Conservation (phyloP, 2,888 invertebrate species). For the Rosalia funebris region DNA sequence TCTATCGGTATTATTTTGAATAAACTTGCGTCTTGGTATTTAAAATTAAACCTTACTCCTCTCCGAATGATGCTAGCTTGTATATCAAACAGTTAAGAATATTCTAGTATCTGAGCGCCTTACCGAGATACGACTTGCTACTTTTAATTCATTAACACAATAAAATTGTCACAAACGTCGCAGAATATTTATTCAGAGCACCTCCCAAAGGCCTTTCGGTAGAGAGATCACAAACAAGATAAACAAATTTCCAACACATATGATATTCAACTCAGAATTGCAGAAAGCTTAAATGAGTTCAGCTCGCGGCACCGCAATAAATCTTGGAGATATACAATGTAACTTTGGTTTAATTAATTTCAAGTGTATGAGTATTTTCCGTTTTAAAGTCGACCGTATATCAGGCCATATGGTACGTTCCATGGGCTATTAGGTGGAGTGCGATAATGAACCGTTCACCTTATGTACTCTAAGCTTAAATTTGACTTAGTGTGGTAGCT, state of each 20-base stretch:
- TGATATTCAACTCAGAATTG: conserved; percentile 30
- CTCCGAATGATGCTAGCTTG: too few relatives aligned
- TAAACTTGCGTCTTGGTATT: too few relatives aligned
- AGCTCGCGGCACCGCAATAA: conserved; percentile 29
- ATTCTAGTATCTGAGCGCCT: too few relatives aligned
- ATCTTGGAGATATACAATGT: conserved; percentile 36
- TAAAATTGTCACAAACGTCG: background rate
- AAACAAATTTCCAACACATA: background rate
- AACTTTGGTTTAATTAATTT: conserved; percentile 45
- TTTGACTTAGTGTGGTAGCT: conserved; percentile 48
- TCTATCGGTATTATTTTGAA: too few relatives aligned
- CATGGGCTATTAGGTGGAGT: conserved; percentile 45
- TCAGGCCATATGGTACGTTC: conserved; percentile 47
- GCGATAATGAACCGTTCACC: conserved; percentile 55
- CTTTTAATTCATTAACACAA: too few relatives aligned
- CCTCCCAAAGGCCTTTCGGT: too few relatives aligned
- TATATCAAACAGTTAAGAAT: too few relatives aligned
- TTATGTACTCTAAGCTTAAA: conserved; percentile 48
- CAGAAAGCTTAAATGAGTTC: conserved; percentile 11
- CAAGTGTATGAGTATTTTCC: conserved; percentile 40
- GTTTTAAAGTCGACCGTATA: conserved; percentile 38
- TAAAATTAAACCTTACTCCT: too few relatives aligned
- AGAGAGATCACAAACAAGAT: too few relatives aligned
- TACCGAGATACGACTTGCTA: too few relatives aligned
- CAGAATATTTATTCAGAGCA: too few relatives aligned